phyloP scores from a whole-genome alignment of 35 echinoderm and acorn worm genomes.

The Ophioderma brevispina region DNA sequence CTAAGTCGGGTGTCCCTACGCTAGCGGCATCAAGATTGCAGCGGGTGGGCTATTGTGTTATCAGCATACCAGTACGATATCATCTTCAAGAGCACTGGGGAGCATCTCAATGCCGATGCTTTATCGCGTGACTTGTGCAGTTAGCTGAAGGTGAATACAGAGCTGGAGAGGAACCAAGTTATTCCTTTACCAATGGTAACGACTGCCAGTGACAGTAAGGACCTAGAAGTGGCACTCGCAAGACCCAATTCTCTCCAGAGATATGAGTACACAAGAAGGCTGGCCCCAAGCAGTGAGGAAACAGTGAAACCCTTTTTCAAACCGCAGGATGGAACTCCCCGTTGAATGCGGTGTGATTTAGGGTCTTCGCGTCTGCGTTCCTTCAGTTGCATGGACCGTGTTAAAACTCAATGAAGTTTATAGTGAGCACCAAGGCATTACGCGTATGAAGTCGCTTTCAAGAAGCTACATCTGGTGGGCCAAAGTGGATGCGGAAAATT shows the following conservation, averaged over 20 bases:
- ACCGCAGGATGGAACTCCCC: constrained; percentile 34
- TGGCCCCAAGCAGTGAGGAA: constrained; percentile 8
- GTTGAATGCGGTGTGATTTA: constrained; percentile 62
- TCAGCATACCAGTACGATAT: constrained; percentile 66
- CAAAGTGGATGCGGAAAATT: constrained; percentile 48
- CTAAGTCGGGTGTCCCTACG: constrained; percentile 59
- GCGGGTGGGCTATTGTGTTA: constrained; percentile 73
- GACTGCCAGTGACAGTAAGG: no score
- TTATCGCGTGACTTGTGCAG: constrained; percentile 40
- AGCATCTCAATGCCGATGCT: constrained; percentile 47
- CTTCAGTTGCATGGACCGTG: constrained; percentile 57
- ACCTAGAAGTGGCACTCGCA: no score
- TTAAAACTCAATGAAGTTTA: no score
- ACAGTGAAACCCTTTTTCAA: constrained; percentile 31
- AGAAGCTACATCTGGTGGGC: constrained; percentile 57
- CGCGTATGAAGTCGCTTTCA: constrained; percentile 65
- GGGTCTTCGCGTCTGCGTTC: constrained; percentile 8
- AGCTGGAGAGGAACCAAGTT: constrained; percentile 43
- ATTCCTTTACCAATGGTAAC: background rate
- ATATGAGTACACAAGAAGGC: no score
- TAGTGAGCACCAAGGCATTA: constrained; percentile 36
- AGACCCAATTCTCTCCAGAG: no score
- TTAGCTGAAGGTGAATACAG: constrained; percentile 54
- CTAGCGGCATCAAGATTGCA: constrained; percentile 76
- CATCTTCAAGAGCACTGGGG: constrained; percentile 20